Base-by-base conservation (phyloP, 2,888 invertebrate species). In the Enoplolaimus lenunculus region DNA sequence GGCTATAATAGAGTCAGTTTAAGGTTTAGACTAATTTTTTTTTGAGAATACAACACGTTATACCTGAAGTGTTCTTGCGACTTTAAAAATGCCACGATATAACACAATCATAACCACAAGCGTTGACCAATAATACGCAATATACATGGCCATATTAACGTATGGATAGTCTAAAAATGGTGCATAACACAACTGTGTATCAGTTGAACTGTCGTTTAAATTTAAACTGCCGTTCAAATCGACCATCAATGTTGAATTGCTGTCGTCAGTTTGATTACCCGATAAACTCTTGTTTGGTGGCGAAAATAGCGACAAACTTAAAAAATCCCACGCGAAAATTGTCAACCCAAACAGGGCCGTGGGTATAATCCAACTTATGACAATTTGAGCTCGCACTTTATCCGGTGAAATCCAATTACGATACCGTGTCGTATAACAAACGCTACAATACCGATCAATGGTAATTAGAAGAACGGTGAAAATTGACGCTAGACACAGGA, bases 341-440 rank as follows among this genome's bases (percentile, higher is more conserved):
- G 78, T 80, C 34, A 79, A 74, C 60, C 78, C 78, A 72, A 80
- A 80, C 34, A 80, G 75, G 62, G 75, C 69, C 35, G 77, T 76
- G 1, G 80, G 78, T 62, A 80, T 60, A 3, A 80, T 59, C 80
- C 80, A 80, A 1, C 78, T 77, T 68, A 78, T 67, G 64, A 78
- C 69, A 64, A 80, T 80, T 34, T 76, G 72, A 34, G 60, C 34
- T 64, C n/a, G 57, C 16, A 95, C 94, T 76, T 90, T 87, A 74
- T 88, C 88, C 79, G 93, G 91, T 2, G 95, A 76, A 70, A 79
- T 79, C 80, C 80, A 80, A 72, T 78, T 77, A 2, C 80, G 71
- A 71, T 80, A 80, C 70, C 75, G 75, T 33, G 80, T 78, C 13
- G 80, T 77, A 68, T 80, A 76, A 60, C 78, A 78, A 3, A 80